Percentiles rank a stretch among this genome's conserved stretches.
Conservation (phyloP, 2,797 vertebrate genomes). For the Pangasius mekongensis region DNA sequence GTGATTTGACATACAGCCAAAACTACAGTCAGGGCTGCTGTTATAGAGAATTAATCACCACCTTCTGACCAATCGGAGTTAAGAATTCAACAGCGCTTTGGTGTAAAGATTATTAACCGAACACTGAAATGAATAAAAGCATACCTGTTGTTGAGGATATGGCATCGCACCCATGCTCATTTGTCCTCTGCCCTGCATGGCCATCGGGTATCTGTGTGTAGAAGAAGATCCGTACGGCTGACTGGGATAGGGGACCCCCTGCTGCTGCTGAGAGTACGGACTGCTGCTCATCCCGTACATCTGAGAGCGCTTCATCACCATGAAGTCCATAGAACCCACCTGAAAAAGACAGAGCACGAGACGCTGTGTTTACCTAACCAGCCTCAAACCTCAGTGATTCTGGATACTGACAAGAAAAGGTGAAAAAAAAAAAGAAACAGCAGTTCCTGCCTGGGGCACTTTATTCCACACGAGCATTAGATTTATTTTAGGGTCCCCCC, state of each 20-base stretch:
- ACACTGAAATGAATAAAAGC: not conserved
- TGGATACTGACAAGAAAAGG: not conserved
- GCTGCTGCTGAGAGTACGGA: conserved; percentile 80
- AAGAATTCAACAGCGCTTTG: not conserved
- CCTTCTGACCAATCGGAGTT: not conserved
- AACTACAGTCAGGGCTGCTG: not conserved
- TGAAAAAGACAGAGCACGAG: conserved; percentile 60
- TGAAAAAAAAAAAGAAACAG: conserved; percentile 14
- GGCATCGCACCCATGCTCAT: conserved; percentile 86
- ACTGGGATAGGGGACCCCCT: conserved; percentile 82
- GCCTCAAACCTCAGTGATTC: not conserved
- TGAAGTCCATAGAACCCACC: conserved; percentile 87
- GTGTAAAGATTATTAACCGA: not conserved
- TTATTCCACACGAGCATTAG: conserved; percentile 65
- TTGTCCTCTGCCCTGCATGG: conserved; percentile 84
- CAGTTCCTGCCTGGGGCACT: conserved; percentile 57
- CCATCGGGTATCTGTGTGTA: conserved; percentile 86
- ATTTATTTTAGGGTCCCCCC: conserved; percentile 62
- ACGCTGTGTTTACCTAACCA: not conserved
- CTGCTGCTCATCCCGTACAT: conserved; percentile 84
- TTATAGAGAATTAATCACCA: not conserved
- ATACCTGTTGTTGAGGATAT: conserved; percentile 92
- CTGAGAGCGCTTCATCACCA: conserved; percentile 92
- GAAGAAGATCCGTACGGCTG: conserved; percentile 84
- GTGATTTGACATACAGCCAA: not conserved